phyloP scores from a whole-genome alignment of 2,113 vertebrate species.

The Gallinago jamesoni region DNA sequence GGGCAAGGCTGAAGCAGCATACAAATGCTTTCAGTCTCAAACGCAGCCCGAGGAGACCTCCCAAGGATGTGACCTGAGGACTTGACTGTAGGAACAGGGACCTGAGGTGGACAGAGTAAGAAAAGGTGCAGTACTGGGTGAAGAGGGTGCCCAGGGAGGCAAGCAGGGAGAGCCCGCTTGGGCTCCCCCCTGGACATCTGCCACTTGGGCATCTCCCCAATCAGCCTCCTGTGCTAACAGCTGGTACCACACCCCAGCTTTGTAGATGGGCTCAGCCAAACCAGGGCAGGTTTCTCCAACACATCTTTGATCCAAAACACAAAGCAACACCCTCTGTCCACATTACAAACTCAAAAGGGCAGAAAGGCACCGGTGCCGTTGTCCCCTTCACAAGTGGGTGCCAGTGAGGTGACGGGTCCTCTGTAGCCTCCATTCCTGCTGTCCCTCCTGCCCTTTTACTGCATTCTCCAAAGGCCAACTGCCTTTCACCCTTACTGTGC shows the following conservation, averaged over 20 bases:
- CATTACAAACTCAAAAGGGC: not conserved
- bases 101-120: rapidly evolving
- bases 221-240: not conserved
- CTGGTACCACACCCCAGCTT: rapidly evolving
- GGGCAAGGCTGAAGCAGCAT: not conserved
- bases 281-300: not conserved
- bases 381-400: not conserved
- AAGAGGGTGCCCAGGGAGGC: not conserved
- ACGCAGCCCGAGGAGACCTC: not conserved
- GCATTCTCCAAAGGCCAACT: not conserved
- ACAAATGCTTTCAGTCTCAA: not conserved
- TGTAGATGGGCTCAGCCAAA: not conserved
- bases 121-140: not conserved
- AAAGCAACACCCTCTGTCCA: not conserved
- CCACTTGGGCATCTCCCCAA: rapidly evolving
- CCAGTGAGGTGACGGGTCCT: not conserved
- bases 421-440: not conserved
- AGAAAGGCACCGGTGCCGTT: not conserved
- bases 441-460: not conserved
- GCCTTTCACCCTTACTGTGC: not conserved
- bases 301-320: not conserved
- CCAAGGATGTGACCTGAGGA: rapidly evolving
- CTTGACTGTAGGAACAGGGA: not conserved
- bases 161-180: not conserved
- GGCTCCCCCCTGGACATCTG: too few species aligned